Evolutionary conservation across 2,797 vertebrate genomes (phyloP).

Genomic region (Ibycter americanus): DNA sequence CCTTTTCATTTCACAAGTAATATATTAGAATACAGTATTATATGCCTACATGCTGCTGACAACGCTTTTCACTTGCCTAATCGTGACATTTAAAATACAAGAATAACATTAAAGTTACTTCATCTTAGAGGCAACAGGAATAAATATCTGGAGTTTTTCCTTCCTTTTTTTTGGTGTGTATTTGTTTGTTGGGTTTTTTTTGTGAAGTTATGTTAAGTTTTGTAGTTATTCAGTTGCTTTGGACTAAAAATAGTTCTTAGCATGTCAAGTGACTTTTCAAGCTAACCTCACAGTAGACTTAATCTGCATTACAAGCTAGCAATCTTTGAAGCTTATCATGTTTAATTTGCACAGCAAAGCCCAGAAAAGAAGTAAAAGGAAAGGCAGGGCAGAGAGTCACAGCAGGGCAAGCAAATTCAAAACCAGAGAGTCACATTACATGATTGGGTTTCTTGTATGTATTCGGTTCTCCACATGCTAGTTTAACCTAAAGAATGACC

Average conservation of each 20-base stretch:
- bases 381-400: neutral
- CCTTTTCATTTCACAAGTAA: neutral
- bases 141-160: neutral
- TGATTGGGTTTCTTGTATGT: constrained; percentile 29
- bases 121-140: neutral
- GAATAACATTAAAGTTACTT: neutral
- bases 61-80: neutral
- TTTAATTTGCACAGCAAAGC: constrained; percentile 65
- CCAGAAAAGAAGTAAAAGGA: constrained; percentile 64
- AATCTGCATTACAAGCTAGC: constrained; percentile 61
- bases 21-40: neutral
- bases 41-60: neutral
- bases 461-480: constrained; percentile 64
- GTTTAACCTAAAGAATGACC: constrained; percentile 64
- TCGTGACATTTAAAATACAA: neutral
- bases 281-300: constrained; percentile 43
- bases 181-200: neutral
- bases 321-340: constrained; percentile 62
- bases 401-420: constrained; percentile 46
- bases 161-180: neutral
- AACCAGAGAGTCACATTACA: constrained; percentile 53
- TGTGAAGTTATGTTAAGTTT: neutral
- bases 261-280: constrained; percentile 53
- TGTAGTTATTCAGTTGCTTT: neutral
- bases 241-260: constrained; percentile 58